Conservation (phyloP, 2,888 invertebrate species). For the Sphaerophoria rueppellii region DNA sequence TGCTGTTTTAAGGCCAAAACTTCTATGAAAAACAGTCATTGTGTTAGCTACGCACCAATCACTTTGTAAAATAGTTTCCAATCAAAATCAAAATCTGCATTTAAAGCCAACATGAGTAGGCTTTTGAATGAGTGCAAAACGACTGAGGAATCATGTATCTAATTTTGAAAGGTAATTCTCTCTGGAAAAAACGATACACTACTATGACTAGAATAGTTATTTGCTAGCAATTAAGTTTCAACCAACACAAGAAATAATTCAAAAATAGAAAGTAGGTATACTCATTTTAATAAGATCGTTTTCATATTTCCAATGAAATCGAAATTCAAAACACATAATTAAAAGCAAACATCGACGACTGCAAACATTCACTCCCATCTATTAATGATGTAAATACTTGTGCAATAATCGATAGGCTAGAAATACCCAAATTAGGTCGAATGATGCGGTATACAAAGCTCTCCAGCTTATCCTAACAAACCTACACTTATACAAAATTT, state of each 20-base stretch:
- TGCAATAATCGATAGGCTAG: constrained; percentile 12
- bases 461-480: not conserved
- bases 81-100: too few relatives aligned
- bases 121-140: too few relatives aligned
- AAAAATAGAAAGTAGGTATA: not conserved
- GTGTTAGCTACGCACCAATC: too few relatives aligned
- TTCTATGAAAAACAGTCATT: too few relatives aligned
- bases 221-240: too few relatives aligned
- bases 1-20: too few relatives aligned
- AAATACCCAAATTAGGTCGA: constrained; percentile 3
- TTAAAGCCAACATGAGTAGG: too few relatives aligned
- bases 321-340: constrained; percentile 29
- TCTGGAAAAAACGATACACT: too few relatives aligned
- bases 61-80: too few relatives aligned
- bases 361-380: not conserved
- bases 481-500: not conserved
- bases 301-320: not conserved
- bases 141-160: too few relatives aligned
- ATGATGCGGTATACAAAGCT: not conserved
- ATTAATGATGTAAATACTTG: constrained; percentile 14
- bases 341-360: constrained; percentile 38
- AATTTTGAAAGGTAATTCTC: too few relatives aligned
- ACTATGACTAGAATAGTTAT: too few relatives aligned
- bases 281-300: not conserved
- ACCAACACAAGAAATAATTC: not conserved